Evolutionary conservation across 2,113 vertebrate genomes (phyloP).

Genomic region (Oryzias curvinotus): DNA sequence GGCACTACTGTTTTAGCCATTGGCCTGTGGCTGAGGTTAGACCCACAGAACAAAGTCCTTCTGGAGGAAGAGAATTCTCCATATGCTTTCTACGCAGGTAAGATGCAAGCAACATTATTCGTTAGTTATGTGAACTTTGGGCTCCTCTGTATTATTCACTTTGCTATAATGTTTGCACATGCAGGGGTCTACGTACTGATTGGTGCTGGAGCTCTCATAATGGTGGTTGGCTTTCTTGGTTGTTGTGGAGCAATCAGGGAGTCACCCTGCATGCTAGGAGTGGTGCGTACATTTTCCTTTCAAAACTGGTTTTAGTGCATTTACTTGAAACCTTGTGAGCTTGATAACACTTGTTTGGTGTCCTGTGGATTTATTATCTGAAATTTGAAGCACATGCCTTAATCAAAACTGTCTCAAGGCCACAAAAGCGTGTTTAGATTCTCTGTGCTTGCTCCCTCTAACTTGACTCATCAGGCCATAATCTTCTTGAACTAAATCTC

Average conservation of each 20-base stretch:
- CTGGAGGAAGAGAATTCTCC: constrained; percentile 62
- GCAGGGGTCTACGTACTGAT: constrained; percentile 94
- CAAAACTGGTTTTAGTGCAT: too few relatives aligned
- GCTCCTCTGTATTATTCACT: background rate
- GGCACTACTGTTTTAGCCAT: constrained; percentile 66
- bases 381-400: constrained; percentile 23
- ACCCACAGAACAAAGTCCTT: constrained; percentile 65
- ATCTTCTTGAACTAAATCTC: constrained; percentile 64
- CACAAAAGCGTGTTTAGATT: constrained; percentile 27
- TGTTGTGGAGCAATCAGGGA: constrained; percentile 95
- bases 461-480: constrained; percentile 23
- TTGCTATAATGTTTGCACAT: constrained; percentile 8
- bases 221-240: constrained; percentile 96
- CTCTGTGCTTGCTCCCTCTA: constrained; percentile 22
- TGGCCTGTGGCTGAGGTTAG: constrained; percentile 65
- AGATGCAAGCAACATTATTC: background rate
- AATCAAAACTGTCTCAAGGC: constrained; percentile 39
- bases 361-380: constrained; percentile 7
- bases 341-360: constrained; percentile 10
- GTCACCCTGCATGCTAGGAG: constrained; percentile 94
- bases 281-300: constrained; percentile 79
- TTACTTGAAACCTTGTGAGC: too few relatives aligned
- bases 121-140: background rate
- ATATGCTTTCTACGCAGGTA: constrained; percentile 69
- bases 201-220: constrained; percentile 92